These are phyloP conservation scores for Paraplagusia blochii DNA, from an alignment of 2,113 vertebrate species.

Conservation along the genomic window DNA sequence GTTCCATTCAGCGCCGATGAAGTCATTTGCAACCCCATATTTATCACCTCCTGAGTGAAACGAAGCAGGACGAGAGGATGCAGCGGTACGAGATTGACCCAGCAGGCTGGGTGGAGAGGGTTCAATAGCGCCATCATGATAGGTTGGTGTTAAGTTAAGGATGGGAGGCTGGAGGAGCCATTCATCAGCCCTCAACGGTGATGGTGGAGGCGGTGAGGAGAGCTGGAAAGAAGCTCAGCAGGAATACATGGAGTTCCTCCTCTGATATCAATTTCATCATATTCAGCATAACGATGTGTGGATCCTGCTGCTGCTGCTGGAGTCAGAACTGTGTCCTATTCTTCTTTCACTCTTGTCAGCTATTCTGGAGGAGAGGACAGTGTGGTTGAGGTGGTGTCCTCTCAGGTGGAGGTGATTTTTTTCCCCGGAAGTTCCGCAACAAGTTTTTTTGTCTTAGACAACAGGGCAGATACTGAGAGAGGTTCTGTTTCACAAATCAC, in stretches of 20 bases:
- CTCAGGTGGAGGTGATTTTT: too few species aligned
- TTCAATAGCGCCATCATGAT: constrained; percentile 22
- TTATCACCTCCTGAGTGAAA: constrained; percentile 14
- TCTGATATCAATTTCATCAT: constrained; percentile 16
- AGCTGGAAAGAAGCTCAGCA: constrained; percentile 39
- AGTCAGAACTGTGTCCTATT: background rate
- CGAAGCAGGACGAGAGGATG: constrained; percentile 23
- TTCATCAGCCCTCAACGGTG: constrained; percentile 41
- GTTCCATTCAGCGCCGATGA: constrained; percentile 23
- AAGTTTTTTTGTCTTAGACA: too few species aligned
- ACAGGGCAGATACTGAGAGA: too few species aligned
- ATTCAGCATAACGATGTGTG: constrained; percentile 12
- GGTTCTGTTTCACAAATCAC: too few species aligned
- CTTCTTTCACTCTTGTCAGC: background rate
- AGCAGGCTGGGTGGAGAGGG: constrained; percentile 22
- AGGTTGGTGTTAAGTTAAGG: constrained; percentile 33
- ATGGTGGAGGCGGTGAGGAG: constrained; percentile 30
- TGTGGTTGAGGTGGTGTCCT: background rate
- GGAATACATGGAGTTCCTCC: constrained; percentile 5
- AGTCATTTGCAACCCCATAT: constrained; percentile 12
- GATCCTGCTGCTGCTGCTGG: constrained; percentile 8
- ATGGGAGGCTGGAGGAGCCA: constrained; percentile 27
- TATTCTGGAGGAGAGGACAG: background rate
- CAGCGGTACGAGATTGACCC: constrained; percentile 32
- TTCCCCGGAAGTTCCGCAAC: too few species aligned